Conservation (phyloP, 1,140 invertebrate genomes). For the Atta colombica region DNA sequence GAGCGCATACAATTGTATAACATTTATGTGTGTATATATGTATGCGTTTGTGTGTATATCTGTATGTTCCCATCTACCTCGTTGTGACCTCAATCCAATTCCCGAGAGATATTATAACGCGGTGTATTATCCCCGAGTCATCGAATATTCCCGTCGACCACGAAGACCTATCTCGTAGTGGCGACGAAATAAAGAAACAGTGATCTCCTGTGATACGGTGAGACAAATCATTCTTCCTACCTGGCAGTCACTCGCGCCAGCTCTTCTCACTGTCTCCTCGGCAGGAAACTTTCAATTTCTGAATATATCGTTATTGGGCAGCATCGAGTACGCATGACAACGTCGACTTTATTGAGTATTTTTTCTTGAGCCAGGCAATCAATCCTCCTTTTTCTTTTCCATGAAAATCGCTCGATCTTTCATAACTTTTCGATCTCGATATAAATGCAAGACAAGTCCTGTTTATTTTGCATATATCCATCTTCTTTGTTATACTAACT, state of each 20-base stretch:
- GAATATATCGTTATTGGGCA: slow-evolving; percentile 56
- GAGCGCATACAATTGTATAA: not conserved
- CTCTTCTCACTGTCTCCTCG: not conserved
- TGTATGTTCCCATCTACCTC: slow-evolving; percentile 11
- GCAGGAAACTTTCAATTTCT: slow-evolving; percentile 77
- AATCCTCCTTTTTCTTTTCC: slow-evolving; percentile 22
- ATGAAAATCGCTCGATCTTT: slow-evolving; percentile 32
- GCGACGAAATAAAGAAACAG: slow-evolving; percentile 62
- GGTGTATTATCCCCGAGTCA: slow-evolving; percentile 47
- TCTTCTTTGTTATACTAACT: not conserved
- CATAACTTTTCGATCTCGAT: slow-evolving; percentile 41
- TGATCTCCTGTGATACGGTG: slow-evolving; percentile 42
- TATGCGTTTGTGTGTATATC: not conserved
- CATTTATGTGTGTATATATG: not conserved
- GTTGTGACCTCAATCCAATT: slow-evolving; percentile 60
- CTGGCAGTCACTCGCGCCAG: slow-evolving; percentile 25
- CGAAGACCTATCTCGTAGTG: slow-evolving; percentile 46
- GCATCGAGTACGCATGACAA: slow-evolving; percentile 49
- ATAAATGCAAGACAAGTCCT: not conserved
- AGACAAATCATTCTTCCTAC: slow-evolving; percentile 65
- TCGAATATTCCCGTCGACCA: slow-evolving; percentile 50
- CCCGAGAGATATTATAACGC: slow-evolving; percentile 53
- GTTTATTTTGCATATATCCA: not conserved
- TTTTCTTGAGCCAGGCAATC: slow-evolving; percentile 35
- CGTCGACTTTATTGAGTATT: slow-evolving; percentile 48